Base-by-base conservation (phyloP, 2,888 invertebrate genomes). In the Agrilus cyanescens region DNA sequence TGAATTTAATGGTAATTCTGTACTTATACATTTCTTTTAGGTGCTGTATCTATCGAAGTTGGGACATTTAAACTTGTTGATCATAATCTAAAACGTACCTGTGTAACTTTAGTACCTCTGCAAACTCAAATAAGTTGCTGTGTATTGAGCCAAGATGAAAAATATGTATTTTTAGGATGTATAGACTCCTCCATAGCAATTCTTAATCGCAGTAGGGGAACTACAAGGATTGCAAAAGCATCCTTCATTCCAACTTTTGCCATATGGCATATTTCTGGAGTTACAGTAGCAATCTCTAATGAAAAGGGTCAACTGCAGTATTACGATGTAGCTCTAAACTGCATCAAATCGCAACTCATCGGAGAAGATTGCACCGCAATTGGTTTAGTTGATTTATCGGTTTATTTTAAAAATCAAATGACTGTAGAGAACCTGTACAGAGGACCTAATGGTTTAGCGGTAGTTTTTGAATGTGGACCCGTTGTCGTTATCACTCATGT, bases 101-200 rank as follows among this genome's bases (percentile, higher is more conserved):
- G 77, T 37, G 73, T 82, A 3, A 78, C 79, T 18, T 79, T 81
- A 1, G 79, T 85, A 55, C 77, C 77, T 49, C 70, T 79, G 55
- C 82, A 80, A 59, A 80, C 82, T 12, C 78, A 80, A 63, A 75
- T 83, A 49, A 70, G 80, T 53, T 78, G 78, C 58, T 66, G 78
- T 66, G 66, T 72, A 57, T 74, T 83, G 57, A 84, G 80, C 56
- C 78, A 82, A 57, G 83, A 83, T 62, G 78, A 82, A 55, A 80
- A 82, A 54, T 56, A 60, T 43, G 67, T 93, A 7, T 67, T 91
- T 18, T 65, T 87, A 35, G 87, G 88, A 7, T 90, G 90, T 57
- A 83, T 86, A 38, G 90, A 93, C 68, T 85, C 86, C 4, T 81
- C 87, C 3, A 66, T 94, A 47, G 85, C 84, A 32, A 67, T 93